Conservation (phyloP, 2,113 vertebrate species). For the Gavialis gangeticus region DNA sequence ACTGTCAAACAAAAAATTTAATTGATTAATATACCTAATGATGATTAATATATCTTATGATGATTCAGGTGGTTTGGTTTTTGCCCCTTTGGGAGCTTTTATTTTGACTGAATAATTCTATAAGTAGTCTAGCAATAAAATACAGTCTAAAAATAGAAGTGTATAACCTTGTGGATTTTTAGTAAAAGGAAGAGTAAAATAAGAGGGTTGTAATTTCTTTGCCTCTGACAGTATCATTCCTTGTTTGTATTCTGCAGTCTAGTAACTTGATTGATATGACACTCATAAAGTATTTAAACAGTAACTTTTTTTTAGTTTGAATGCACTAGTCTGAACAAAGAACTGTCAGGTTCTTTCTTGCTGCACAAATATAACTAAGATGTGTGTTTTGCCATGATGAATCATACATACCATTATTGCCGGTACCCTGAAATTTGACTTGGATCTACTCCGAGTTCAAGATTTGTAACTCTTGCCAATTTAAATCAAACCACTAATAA, state of each 20-base stretch:
- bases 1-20: background rate
- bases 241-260: background rate
- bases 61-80: background rate
- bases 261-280: background rate
- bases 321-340: background rate
- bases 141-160: background rate
- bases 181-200: background rate
- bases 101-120: background rate
- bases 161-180: background rate
- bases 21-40: background rate
- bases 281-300: background rate
- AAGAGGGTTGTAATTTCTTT: background rate
- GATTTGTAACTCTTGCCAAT: background rate
- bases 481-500: background rate
- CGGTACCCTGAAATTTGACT: background rate
- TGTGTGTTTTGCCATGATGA: background rate
- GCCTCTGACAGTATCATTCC: background rate
- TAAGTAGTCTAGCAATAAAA: background rate
- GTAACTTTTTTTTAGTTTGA: background rate
- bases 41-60: background rate
- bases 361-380: background rate
- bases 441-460: background rate
- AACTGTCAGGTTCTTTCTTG: background rate
- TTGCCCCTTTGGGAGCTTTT: background rate
- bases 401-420: rapidly evolving